Evolutionary conservation across 2,888 invertebrate genomes (phyloP).

Genomic region (Apodemia duryi): DNA sequence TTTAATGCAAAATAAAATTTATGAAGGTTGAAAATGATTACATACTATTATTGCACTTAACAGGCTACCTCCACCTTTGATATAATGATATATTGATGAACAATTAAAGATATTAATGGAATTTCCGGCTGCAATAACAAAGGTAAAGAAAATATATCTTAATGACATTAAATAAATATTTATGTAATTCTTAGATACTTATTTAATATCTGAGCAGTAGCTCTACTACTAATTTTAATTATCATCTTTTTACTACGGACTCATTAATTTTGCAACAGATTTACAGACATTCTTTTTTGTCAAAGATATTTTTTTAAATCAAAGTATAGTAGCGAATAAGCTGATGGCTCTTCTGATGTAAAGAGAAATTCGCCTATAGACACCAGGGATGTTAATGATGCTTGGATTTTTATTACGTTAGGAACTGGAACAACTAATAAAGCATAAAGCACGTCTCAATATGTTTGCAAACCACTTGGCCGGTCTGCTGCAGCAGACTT

Average conservation of each 20-base stretch:
- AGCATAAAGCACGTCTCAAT: neutral
- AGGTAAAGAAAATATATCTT: neutral
- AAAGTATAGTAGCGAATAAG: no score
- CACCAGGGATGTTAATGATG: no score
- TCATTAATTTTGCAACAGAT: no score
- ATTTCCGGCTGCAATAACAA: neutral
- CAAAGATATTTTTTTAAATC: no score
- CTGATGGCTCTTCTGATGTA: no score
- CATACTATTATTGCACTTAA: neutral
- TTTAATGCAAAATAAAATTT: no score
- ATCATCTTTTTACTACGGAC: no score
- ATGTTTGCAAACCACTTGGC: neutral
- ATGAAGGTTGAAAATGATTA: neutral
- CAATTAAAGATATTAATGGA: neutral
- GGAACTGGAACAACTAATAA: neutral
- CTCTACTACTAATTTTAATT: no score
- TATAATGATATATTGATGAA: neutral
- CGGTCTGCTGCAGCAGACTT: neutral
- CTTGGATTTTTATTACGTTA: neutral
- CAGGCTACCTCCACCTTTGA: neutral
- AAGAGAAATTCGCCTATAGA: no score
- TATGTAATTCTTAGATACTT: no score
- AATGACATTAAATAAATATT: neutral
- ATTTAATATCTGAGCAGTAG: no score
- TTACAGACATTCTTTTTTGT: no score